Evolutionary conservation across 2,113 vertebrate species (phyloP).

Genomic region (Peromyscus polionotus): DNA sequence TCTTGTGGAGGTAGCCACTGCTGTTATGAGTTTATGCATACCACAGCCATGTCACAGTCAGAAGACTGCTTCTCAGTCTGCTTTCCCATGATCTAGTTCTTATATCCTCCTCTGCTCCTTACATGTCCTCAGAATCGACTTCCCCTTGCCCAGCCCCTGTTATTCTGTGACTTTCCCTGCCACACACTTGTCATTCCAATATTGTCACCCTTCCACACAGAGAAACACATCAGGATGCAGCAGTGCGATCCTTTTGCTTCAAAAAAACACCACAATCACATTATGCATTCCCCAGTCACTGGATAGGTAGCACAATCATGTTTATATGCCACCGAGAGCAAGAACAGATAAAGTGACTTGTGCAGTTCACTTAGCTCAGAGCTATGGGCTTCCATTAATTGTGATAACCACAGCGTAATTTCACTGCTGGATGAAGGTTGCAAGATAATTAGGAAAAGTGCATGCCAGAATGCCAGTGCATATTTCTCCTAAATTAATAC

Average conservation of each 20-base stretch:
- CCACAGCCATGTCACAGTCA: neutral
- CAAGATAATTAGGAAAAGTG: slow-evolving; percentile 78
- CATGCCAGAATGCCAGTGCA: slow-evolving; percentile 61
- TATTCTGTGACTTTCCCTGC: neutral
- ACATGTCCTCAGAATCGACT: neutral
- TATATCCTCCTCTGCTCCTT: too few species aligned
- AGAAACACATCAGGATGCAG: slow-evolving; percentile 42
- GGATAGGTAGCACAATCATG: slow-evolving; percentile 29
- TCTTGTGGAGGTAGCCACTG: neutral
- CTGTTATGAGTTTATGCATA: too few species aligned
- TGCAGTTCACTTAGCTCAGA: slow-evolving; percentile 73
- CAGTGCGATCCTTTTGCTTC: slow-evolving; percentile 38
- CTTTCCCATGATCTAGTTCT: neutral
- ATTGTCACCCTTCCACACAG: slow-evolving; percentile 42
- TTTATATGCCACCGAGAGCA: slow-evolving; percentile 57
- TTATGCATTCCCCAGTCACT: slow-evolving; percentile 52
- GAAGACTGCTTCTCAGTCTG: neutral
- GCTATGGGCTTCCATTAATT: slow-evolving; percentile 70
- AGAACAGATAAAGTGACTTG: slow-evolving; percentile 71
- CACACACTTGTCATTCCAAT: neutral
- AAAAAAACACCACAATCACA: slow-evolving; percentile 27
- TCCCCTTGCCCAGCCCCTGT: neutral
- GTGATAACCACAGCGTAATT: slow-evolving; percentile 75
- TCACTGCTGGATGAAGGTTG: slow-evolving; percentile 65
- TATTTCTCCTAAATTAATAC: slow-evolving; percentile 81